A percentile compares a stretch with the other conserved stretches of the same genome.
These are phyloP conservation scores for Sapajus apella DNA, from an alignment of 2,113 vertebrate species.

Conservation along the genomic window DNA sequence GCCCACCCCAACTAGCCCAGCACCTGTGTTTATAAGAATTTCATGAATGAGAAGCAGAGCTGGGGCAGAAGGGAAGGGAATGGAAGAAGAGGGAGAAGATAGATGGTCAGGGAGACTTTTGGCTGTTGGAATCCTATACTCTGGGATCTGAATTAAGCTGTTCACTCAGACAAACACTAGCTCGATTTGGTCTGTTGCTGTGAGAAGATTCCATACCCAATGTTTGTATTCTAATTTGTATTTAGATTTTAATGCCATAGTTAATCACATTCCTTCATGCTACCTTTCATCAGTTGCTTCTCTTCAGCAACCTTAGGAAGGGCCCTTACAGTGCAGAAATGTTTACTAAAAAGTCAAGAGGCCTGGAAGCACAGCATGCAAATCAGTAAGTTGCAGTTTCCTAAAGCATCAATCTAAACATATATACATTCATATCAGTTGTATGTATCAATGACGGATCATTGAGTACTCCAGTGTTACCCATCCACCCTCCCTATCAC, in stretches of 20 bases:
- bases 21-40: not conserved
- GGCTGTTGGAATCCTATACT: not conserved
- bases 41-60: not conserved
- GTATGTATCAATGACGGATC: not conserved
- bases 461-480: not conserved
- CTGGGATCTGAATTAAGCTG: not conserved
- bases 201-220: not conserved
- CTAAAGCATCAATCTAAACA: not conserved
- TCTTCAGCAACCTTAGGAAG: not conserved
- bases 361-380: not conserved
- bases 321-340: not conserved
- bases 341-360: conserved; percentile 11
- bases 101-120: not conserved
- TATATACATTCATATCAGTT: rapidly evolving
- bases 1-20: not conserved
- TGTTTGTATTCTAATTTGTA: not conserved
- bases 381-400: not conserved
- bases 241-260: not conserved
- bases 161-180: not conserved
- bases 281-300: not conserved
- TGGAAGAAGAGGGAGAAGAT: not conserved
- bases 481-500: rapidly evolving
- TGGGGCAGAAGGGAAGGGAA: not conserved
- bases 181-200: not conserved
- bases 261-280: not conserved